These are phyloP conservation scores for Pseudopodoces humilis DNA, from an alignment of 2,113 vertebrate species.

Conservation along the genomic window DNA sequence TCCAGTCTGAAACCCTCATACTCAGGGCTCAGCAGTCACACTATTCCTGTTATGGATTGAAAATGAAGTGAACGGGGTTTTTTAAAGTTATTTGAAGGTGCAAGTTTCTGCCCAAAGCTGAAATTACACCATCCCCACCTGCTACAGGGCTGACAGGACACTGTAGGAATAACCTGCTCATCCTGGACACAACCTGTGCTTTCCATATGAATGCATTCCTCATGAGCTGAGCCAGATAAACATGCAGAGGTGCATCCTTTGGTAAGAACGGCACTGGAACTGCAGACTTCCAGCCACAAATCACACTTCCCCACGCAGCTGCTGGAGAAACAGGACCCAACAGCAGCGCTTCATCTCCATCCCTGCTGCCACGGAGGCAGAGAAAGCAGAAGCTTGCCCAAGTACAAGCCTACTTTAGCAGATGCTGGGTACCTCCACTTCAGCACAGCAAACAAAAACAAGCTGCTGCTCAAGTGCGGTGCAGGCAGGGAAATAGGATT, in stretches of 20 bases:
- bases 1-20: neutral
- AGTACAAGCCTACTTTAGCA: neutral
- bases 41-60: rapidly evolving
- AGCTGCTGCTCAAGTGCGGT: neutral
- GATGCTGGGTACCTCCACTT: neutral
- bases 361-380: neutral
- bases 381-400: neutral
- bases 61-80: neutral
- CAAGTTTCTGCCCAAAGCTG: neutral
- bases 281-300: neutral
- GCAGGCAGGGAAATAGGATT: neutral
- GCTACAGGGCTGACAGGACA: neutral
- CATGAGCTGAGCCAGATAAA: neutral
- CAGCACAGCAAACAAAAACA: neutral
- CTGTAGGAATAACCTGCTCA: rapidly evolving
- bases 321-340: neutral
- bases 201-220: rapidly evolving
- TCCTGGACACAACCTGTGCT: neutral
- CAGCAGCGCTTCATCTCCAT: neutral
- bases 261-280: neutral
- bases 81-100: neutral
- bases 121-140: neutral
- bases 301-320: neutral
- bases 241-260: neutral
- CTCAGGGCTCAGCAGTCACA: neutral